Evolutionary conservation across 1,140 invertebrate species (phyloP).

Genomic region (Lepeophtheirus salmonis): DNA sequence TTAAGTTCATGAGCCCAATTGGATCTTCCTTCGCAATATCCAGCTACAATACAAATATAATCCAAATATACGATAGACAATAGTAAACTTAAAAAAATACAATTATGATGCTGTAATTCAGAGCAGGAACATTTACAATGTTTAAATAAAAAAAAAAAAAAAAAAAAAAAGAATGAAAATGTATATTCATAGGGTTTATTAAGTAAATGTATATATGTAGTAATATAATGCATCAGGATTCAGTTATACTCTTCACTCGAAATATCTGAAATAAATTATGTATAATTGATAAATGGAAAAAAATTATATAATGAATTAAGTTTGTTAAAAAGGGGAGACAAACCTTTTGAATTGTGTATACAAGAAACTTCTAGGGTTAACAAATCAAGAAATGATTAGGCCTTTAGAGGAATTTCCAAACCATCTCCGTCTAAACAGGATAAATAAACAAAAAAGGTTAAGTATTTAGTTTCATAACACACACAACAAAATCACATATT

Average conservation of each 20-base stretch:
- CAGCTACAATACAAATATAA: conserved; percentile 1
- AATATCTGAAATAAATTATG: neutral
- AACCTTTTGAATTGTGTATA: no score
- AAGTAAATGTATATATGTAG: no score
- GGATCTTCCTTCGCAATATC: conserved; percentile 2
- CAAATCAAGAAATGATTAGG: no score
- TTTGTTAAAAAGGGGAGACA: no score
- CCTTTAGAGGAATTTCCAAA: conserved; percentile 11
- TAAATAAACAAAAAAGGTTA: neutral
- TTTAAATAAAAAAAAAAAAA: neutral
- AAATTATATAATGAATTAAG: no score
- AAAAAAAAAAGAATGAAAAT: no score
- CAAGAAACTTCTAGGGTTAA: no score
- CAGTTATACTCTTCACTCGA: neutral
- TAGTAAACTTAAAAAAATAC: neutral
- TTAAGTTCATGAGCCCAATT: conserved; percentile 3
- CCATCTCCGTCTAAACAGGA: neutral
- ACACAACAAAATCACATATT: neutral
- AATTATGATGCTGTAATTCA: neutral
- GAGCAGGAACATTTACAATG: neutral
- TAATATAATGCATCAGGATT: neutral
- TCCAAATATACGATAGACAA: neutral
- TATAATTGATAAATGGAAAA: no score
- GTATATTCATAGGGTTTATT: no score
- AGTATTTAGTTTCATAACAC: neutral